A percentile compares a stretch with the other conserved stretches of the same genome.
These are phyloP conservation scores for Dysmachus trigonus DNA, from an alignment of 2,888 invertebrate species.

Conservation along the genomic window DNA sequence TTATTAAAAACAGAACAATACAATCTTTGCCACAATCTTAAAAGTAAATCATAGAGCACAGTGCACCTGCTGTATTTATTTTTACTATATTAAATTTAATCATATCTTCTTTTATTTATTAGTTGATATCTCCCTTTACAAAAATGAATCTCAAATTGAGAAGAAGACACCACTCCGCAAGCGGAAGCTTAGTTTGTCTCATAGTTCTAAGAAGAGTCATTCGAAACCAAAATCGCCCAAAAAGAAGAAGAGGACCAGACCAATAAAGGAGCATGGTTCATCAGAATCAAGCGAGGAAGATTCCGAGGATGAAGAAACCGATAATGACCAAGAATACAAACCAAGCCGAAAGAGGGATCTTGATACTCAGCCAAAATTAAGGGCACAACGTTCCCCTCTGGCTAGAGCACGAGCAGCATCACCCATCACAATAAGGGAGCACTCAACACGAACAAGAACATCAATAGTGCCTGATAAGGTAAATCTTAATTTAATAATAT, in stretches of 20 bases:
- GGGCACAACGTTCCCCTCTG: constrained; percentile 57
- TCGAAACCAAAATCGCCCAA: constrained; percentile 43
- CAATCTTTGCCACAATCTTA: no score
- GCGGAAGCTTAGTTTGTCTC: constrained; percentile 46
- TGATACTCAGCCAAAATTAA: constrained; percentile 43
- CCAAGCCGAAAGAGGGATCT: constrained; percentile 55
- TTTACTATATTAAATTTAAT: no score
- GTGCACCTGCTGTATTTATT: no score
- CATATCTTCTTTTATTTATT: constrained; percentile 48
- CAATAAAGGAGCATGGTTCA: constrained; percentile 51
- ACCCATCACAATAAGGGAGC: constrained; percentile 54
- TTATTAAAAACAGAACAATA: no score
- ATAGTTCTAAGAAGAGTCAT: constrained; percentile 51
- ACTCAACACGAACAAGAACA: constrained; percentile 55
- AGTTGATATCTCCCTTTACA: constrained; percentile 87
- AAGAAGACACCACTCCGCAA: constrained; percentile 59
- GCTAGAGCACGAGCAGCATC: constrained; percentile 57
- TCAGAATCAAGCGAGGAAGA: constrained; percentile 52
- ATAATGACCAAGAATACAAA: constrained; percentile 54
- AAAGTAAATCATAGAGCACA: no score
- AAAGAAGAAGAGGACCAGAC: constrained; percentile 50
- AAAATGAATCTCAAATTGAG: constrained; percentile 83
- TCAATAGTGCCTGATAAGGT: constrained; percentile 56
- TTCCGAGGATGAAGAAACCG: constrained; percentile 3
- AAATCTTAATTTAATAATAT: no score